Evolutionary conservation across 2,888 invertebrate species (phyloP), one percentile per base, ranked within the genome.

Genomic region (Caenorhabditis virilis): DNA sequence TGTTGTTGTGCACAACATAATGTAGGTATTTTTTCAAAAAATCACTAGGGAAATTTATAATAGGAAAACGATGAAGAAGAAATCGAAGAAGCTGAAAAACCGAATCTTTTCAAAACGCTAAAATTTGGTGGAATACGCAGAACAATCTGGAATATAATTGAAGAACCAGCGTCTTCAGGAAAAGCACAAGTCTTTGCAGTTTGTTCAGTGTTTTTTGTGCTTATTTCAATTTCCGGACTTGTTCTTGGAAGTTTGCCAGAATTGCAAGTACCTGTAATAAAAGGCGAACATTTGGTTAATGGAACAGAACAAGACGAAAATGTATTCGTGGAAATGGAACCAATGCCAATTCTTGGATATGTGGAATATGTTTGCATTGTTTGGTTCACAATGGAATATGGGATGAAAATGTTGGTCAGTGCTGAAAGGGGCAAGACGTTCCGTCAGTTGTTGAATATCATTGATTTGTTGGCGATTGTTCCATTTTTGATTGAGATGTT

Each of bases 321-420:
- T 63, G 78, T 60, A 38, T 48, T 45, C 30, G 48, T 68, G 2
- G 78, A 78, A 46, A 72, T 65, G 65, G 79, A 80, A 46, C 79
- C 78, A 9, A 67, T 76, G 49, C 78, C 78, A 18, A 49, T 69
- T 13, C 52, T 78, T 15, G 63, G 61, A 36, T 62, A 72, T 33
- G 52, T 80, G 11, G 80, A 80, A 64, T 74, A 78, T 49, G 68
- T 74, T 16, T 80, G 80, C 54, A 78, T 80, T 22, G 71, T 76
- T 11, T 80, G 80, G 80, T 80, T 80, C 57, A 63, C 75, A 1
- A 55, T 75, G 41, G 80, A 80, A 47, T 79, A 79, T 54, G 52
- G 69, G 54, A 20, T 69, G 36, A 78, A 78, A 48, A 78, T 78
- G 75, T 16, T 77, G 13, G 78, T 78, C 16, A 56, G 70, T 23